phyloP scores from a whole-genome alignment of 1,140 invertebrate species.

The Magallana gigas region DNA sequence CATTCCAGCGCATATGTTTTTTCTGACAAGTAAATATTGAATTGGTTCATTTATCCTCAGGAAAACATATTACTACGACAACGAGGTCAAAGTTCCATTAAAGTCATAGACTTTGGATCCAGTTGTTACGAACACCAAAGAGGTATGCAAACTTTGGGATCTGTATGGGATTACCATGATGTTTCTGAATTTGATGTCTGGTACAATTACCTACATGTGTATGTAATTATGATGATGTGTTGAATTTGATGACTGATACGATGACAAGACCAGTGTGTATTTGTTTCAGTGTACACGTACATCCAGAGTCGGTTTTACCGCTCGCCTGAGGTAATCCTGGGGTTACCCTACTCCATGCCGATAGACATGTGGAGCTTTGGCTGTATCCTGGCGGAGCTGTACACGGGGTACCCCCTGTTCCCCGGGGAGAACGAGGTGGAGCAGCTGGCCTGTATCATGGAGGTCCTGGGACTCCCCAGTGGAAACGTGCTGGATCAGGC shows the following conservation, averaged over 20 bases:
- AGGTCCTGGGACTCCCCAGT: constrained; percentile 76
- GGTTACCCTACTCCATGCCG: constrained; percentile 94
- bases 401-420: constrained; percentile 82
- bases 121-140: constrained; percentile 79
- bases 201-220: not conserved
- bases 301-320: constrained; percentile 80
- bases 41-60: constrained; percentile 58
- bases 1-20: too few relatives aligned
- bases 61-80: constrained; percentile 80
- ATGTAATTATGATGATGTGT: not conserved
- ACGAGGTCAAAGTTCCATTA: constrained; percentile 78
- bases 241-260: not conserved
- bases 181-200: not conserved
- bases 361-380: constrained; percentile 90
- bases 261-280: not conserved
- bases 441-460: constrained; percentile 80
- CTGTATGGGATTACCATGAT: not conserved
- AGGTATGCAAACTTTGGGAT: constrained; percentile 64
- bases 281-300: constrained; percentile 78
- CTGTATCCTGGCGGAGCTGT: constrained; percentile 97
- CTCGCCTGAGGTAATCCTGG: constrained; percentile 79
- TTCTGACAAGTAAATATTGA: not conserved
- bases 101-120: constrained; percentile 80
- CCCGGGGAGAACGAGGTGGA: constrained; percentile 80
- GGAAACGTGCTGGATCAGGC: constrained; percentile 74